Conservation (phyloP, 2,113 vertebrate species). For the Drymodes brunneopygia region DNA sequence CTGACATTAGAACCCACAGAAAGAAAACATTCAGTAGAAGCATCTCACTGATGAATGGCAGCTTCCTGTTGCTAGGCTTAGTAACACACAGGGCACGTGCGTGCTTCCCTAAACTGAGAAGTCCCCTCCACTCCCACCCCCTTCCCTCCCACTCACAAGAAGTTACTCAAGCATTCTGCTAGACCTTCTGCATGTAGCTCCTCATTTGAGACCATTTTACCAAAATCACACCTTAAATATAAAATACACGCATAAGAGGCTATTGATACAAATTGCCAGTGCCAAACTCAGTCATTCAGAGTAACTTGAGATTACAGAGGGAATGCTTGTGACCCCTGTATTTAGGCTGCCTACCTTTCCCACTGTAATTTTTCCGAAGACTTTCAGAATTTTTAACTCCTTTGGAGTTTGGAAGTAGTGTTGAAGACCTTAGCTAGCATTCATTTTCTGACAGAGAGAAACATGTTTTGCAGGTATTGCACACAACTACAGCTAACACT, state of each 20-base stretch:
- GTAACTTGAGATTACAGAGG: not conserved
- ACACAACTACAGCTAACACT: not conserved
- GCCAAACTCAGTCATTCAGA: not conserved
- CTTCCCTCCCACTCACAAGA: not conserved
- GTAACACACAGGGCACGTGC: not conserved
- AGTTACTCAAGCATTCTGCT: not conserved
- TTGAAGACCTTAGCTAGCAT: not conserved
- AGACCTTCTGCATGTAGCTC: not conserved
- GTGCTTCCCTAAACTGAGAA: not conserved
- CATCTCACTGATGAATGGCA: not conserved
- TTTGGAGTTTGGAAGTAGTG: not conserved
- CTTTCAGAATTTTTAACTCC: not conserved
- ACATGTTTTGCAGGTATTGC: not conserved
- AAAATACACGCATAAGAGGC: not conserved
- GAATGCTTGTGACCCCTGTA: not conserved
- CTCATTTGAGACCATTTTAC: not conserved
- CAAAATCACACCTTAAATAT: not conserved
- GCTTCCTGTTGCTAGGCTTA: not conserved
- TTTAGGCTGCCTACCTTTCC: not conserved
- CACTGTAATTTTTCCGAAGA: not conserved
- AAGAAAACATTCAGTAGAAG: not conserved
- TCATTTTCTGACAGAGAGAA: not conserved
- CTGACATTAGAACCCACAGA: not conserved
- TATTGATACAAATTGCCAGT: not conserved
- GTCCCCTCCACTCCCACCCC: too few species aligned